Base-by-base conservation (phyloP, 2,888 invertebrate genomes). In the Dynastes tityus region DNA sequence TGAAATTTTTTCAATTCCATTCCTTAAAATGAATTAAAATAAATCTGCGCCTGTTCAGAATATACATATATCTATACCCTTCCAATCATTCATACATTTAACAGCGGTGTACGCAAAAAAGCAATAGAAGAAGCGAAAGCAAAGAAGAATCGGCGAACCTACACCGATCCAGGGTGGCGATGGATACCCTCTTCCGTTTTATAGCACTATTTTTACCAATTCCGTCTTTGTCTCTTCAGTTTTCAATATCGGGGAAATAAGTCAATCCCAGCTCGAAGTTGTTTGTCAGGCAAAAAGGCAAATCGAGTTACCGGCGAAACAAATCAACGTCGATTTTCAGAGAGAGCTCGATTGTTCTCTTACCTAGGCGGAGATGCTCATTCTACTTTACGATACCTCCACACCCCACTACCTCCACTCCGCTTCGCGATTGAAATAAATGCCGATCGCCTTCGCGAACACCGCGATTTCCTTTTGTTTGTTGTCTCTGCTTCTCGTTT, bases 241-340 rank as follows among this genome's bases (percentile, higher is more conserved):
- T 68, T 68, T 68, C 68, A 68, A 68, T 68, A 68, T 68, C 68
- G 68, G 16, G 29, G 27, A 51, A 68, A 68, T 68, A 68, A 68
- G 68, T 68, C 68, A 68, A 68, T 68, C 68, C 51, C 11, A 9
- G 27, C 27, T 11, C 51, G 68, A 29, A 68, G 68, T 68, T 68
- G 68, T 68, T 68, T 68, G 68, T 68, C 68, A 68, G 68, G 51
- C 51, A 29, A 68, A 51, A 68, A 27, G 68, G 68, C 68, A 68
- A 68, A 68, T 68, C 68, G 51, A 68, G 68, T 68, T 68, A 68
- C 68, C 68, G 51, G 68, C 27, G 51, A 51, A 68, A 68, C 68
- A 68, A 68, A 68, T 68, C 68, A 68, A 68, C 51, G 68, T 68
- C 68, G 32, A 51, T 27, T 68, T 51, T 68, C 68, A 16, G 29